Base-by-base conservation (phyloP, 30 jellyfish, hydroid and myxozoan species). In the Hydra vulgaris region DNA sequence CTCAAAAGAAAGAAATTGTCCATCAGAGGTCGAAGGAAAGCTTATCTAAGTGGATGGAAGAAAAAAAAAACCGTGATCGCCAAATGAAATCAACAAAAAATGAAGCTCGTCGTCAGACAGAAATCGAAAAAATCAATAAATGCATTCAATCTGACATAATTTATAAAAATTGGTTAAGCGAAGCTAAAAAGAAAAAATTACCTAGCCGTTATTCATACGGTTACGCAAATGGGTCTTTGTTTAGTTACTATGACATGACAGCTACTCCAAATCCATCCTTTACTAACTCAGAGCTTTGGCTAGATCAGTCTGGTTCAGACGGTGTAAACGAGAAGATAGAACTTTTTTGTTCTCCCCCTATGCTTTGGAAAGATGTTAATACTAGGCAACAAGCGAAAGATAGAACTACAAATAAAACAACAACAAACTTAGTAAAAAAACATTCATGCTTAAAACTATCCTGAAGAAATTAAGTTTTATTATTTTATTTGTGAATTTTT, bases 181-280 rank as follows among this genome's bases (percentile, higher is more conserved):
- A 68, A 68, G 75, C 75, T n/a, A 68, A 68, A n/a, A 68, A 68
- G 27, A 68, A 23, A 68, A 15, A 68, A 68, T n/a, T 23, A 68
- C 25, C 5, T 20, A 68, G 75, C 16, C 75, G 75, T 68, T 20
- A 3, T n/a, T 68, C 75, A 8, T 68, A 68, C 15, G 75, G 75
- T 20, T 68, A 68, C 16, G 4, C 16, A n/a, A 16, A 23, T 16
- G 75, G 75, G 8, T n/a, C 26, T 16, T 68, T 68, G 75, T 68
- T 68, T 68, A 23, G 75, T 68, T 68, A 68, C 27, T 68, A 68
- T 68, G 75, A 68, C 15, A 68, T 68, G 75, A 68, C 75, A 68
- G 7, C 75, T n/a, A 68, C 25, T 16, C 75, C 75, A n/a, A 68
- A 7, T 7, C 75, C 75, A 8, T 68, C 75, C 75, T 68, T 68